These are phyloP conservation scores for Orgyia antiqua DNA, from an alignment of 2,888 invertebrate genomes.

Conservation along the genomic window DNA sequence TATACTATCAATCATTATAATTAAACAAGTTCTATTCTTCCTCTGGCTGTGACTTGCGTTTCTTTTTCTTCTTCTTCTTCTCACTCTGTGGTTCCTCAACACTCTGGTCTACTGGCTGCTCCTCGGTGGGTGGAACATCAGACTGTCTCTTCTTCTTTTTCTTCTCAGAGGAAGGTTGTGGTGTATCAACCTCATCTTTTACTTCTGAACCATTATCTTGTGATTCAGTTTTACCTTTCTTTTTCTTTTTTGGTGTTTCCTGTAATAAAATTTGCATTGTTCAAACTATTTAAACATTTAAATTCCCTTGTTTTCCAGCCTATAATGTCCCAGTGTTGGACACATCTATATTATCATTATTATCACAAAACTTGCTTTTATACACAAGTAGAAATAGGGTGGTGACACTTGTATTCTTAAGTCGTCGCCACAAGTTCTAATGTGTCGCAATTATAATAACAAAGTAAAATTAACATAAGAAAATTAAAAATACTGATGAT, in stretches of 20 bases:
- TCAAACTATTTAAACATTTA: too few species aligned
- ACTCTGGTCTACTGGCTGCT: constrained; percentile 12
- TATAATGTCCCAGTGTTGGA: too few species aligned
- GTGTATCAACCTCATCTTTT: constrained; percentile 7
- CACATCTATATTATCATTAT: too few species aligned
- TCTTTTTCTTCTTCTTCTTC: constrained; percentile 67
- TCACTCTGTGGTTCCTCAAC: constrained; percentile 46
- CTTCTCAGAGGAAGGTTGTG: constrained; percentile 47
- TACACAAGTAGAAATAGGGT: too few species aligned
- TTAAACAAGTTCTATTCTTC: constrained; percentile 36
- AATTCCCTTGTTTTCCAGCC: too few species aligned
- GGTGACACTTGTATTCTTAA: too few species aligned
- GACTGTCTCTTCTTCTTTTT: constrained; percentile 75
- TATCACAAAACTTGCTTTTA: too few species aligned
- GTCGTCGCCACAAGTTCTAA: too few species aligned
- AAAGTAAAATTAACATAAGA: too few species aligned
- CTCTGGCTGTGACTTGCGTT: constrained; percentile 48
- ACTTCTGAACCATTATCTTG: constrained; percentile 5
- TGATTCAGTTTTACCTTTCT: constrained; percentile 38
- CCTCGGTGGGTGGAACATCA: constrained; percentile 27
- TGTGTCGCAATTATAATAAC: too few species aligned
- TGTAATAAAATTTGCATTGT: constrained; percentile 23
- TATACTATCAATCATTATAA: not conserved
- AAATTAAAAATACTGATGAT: too few species aligned
- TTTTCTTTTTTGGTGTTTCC: constrained; percentile 60